Conservation (phyloP, 2,113 vertebrate species). For the Lynx canadensis region DNA sequence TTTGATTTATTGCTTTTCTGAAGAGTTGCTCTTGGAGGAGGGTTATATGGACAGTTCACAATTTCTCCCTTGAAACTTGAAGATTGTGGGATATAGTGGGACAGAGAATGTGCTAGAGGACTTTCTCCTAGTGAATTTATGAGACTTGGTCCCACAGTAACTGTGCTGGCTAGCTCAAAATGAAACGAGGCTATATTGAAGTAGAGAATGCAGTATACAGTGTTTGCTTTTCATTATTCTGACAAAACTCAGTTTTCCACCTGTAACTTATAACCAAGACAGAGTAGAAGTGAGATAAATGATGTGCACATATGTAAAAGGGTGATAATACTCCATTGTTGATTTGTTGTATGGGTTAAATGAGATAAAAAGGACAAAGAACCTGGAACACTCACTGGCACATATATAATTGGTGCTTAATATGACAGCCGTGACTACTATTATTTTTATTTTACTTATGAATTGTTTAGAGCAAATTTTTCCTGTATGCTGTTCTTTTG, state of each 20-base stretch:
- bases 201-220: neutral
- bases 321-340: neutral
- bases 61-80: slow-evolving; percentile 54
- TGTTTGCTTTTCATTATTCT: neutral
- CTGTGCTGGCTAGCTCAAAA: slow-evolving; percentile 11
- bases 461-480: slow-evolving; percentile 17
- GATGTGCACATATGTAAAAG: neutral
- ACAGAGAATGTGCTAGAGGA: neutral
- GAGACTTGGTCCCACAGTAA: slow-evolving; percentile 14
- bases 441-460: slow-evolving; percentile 52
- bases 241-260: slow-evolving; percentile 18
- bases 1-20: slow-evolving; percentile 35
- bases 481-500: slow-evolving; percentile 18
- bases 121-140: slow-evolving; percentile 18
- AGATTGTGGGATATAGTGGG: slow-evolving; percentile 13
- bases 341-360: slow-evolving; percentile 42
- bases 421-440: neutral
- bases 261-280: neutral
- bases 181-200: slow-evolving; percentile 49
- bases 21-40: neutral
- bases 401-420: neutral
- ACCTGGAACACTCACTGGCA: neutral
- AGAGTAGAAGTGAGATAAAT: neutral
- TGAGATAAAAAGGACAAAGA: slow-evolving; percentile 9
- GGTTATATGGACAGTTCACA: neutral